phyloP scores from a whole-genome alignment of 2,113 vertebrate species.

The Tretioscincus oriximinensis region DNA sequence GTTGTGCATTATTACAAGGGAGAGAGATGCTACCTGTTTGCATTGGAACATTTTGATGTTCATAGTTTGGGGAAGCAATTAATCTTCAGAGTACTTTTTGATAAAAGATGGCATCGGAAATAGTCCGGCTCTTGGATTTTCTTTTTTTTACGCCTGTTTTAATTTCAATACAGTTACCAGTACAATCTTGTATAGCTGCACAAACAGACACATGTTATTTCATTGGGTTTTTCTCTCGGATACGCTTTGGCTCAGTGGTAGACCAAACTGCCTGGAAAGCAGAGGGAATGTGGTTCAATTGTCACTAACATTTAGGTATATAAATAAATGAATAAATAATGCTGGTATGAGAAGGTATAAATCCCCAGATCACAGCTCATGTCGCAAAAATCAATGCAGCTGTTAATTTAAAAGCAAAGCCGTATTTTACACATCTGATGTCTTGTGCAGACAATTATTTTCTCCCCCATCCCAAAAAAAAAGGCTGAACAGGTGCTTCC shows the following conservation, averaged over 20 bases:
- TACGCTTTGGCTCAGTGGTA: neutral
- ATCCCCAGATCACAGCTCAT: no score
- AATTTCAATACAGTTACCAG: neutral
- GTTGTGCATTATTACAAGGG: constrained; percentile 31
- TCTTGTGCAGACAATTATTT: no score
- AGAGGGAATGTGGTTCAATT: no score
- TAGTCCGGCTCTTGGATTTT: neutral
- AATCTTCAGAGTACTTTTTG: constrained; percentile 31
- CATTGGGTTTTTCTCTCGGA: neutral
- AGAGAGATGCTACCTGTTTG: neutral
- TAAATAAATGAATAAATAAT: no score
- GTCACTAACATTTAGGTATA: no score
- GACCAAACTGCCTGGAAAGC: no score
- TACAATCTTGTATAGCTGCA: neutral
- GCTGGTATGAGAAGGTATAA: no score
- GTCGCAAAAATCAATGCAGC: no score
- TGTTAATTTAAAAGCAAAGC: no score
- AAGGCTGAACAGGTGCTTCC: no score
- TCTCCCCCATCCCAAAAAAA: no score
- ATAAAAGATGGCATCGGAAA: constrained; percentile 30
- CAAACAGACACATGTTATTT: neutral
- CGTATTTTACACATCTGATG: no score
- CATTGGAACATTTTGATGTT: neutral
- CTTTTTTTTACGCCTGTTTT: neutral
- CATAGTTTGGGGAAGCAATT: constrained; percentile 28